Conservation (phyloP, 1,140 invertebrate species). For the Dryas iulia region DNA sequence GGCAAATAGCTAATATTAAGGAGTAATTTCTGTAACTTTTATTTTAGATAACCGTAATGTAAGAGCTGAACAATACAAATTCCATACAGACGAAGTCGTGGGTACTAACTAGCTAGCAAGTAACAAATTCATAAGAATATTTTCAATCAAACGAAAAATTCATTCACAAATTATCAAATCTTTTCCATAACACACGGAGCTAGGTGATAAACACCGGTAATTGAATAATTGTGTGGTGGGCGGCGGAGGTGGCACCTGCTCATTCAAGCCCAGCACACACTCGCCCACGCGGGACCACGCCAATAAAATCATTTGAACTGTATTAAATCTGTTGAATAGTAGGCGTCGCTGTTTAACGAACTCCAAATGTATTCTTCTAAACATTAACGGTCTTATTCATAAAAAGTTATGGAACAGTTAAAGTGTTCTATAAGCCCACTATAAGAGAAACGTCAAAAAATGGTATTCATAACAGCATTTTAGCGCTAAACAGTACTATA, state of each 20-base stretch:
- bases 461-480: no score
- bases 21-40: no score
- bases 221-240: constrained; percentile 46
- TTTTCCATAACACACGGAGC: constrained; percentile 10
- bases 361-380: constrained; percentile 10
- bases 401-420: no score
- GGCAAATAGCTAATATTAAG: no score
- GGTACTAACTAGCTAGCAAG: no score
- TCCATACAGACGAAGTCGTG: no score
- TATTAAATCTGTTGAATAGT: constrained; percentile 35
- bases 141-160: neutral
- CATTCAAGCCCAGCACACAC: constrained; percentile 44
- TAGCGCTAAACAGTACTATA: no score
- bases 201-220: constrained; percentile 41
- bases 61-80: no score
- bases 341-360: constrained; percentile 27
- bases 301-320: constrained; percentile 40
- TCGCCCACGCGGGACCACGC: constrained; percentile 38
- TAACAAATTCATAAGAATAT: neutral
- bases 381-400: no score
- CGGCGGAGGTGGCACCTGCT: constrained; percentile 56
- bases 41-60: no score
- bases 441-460: no score
- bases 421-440: no score
- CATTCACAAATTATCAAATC: neutral